phyloP scores from a whole-genome alignment of 64 coral and sea anemone species.

The Actinia tenebrosa region DNA sequence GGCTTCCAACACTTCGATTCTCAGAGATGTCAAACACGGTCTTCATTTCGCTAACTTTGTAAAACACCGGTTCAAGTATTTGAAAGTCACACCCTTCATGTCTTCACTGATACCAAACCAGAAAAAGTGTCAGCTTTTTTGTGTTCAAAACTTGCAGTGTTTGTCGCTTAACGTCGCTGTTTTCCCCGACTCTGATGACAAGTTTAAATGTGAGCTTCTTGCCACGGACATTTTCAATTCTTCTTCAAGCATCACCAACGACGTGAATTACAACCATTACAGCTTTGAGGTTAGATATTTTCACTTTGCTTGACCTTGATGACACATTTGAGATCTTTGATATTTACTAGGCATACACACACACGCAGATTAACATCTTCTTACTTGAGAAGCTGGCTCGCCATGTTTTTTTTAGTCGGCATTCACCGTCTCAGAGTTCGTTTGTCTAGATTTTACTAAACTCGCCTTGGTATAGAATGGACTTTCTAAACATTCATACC shows the following conservation, averaged over 20 bases:
- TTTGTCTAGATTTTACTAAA: no score
- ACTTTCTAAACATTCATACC: no score
- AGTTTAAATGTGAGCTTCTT: not conserved
- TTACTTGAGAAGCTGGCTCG: no score
- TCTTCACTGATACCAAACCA: not conserved
- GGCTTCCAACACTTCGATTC: no score
- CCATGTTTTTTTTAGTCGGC: no score
- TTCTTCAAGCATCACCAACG: not conserved
- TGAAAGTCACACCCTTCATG: not conserved
- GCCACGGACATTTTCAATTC: not conserved
- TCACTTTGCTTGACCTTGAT: no score
- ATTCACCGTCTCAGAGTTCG: no score
- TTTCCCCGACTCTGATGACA: not conserved
- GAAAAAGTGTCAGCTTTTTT: not conserved
- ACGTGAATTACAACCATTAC: conserved; percentile 5
- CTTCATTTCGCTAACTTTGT: not conserved
- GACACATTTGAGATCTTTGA: no score
- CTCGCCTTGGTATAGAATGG: no score
- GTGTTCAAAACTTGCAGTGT: not conserved
- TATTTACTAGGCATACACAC: no score
- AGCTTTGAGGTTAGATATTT: not conserved
- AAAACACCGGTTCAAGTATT: not conserved
- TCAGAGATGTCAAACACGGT: no score
- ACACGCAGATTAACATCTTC: no score
- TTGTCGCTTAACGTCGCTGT: conserved; percentile 12